Conservation (phyloP, 2,888 invertebrate genomes). For the Cenopis cana region DNA sequence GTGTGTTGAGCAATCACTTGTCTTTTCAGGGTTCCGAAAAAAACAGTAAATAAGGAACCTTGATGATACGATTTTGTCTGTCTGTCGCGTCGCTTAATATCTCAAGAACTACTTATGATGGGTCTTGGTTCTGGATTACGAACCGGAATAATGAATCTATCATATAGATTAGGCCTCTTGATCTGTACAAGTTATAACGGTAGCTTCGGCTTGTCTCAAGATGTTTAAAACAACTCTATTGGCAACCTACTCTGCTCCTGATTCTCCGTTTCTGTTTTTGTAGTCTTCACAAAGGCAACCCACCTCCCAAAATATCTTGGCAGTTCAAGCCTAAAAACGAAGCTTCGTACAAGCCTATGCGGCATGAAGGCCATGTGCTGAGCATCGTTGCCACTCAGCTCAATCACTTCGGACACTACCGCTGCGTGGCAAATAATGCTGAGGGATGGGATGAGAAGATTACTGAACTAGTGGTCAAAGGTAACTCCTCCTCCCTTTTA, state of each 20-base stretch:
- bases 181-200: too few species aligned
- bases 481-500: neutral
- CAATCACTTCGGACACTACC: neutral
- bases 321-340: neutral
- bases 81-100: too few species aligned
- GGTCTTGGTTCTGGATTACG: too few species aligned
- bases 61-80: too few species aligned
- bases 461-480: neutral
- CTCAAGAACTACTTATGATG: too few species aligned
- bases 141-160: too few species aligned
- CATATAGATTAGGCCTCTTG: too few species aligned
- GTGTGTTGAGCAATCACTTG: too few species aligned
- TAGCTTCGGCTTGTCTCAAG: too few species aligned
- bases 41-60: too few species aligned
- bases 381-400: neutral
- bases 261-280: neutral
- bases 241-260: neutral
- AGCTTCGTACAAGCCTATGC: neutral
- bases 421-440: neutral
- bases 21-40: too few species aligned
- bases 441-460: neutral
- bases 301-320: neutral
- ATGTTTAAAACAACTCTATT: too few species aligned
- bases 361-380: neutral
- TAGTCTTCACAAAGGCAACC: constrained; percentile 19